Conservation (phyloP, 1,140 invertebrate species). For the Cydia pomonella region DNA sequence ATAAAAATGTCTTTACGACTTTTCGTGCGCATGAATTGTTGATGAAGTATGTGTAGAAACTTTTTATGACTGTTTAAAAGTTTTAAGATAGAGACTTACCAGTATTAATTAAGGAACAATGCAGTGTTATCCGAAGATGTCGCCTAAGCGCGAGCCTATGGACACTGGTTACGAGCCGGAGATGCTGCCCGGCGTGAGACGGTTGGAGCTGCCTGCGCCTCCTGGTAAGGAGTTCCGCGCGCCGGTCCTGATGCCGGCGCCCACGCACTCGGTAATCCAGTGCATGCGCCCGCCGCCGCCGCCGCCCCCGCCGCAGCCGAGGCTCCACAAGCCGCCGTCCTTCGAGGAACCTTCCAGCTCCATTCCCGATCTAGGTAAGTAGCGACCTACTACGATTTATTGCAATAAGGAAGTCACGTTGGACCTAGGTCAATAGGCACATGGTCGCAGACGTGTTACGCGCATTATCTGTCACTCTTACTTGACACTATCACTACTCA, state of each 20-base stretch:
- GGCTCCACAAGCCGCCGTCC: slow-evolving; percentile 64
- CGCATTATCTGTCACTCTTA: slow-evolving; percentile 22
- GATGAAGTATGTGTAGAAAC: slow-evolving; percentile 41
- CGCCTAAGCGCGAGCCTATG: slow-evolving; percentile 67
- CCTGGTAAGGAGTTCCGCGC: slow-evolving; percentile 76
- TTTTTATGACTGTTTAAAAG: slow-evolving; percentile 40
- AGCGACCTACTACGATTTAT: slow-evolving; percentile 26
- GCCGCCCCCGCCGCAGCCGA: slow-evolving; percentile 79
- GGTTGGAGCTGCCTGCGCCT: slow-evolving; percentile 75
- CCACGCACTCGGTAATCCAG: slow-evolving; percentile 77
- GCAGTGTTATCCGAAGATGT: slow-evolving; percentile 74
- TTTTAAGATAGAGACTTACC: slow-evolving; percentile 35
- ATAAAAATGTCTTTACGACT: slow-evolving; percentile 44
- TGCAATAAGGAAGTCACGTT: slow-evolving; percentile 19
- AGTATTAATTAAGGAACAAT: slow-evolving; percentile 54
- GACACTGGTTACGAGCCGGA: slow-evolving; percentile 64
- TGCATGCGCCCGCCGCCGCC: slow-evolving; percentile 82
- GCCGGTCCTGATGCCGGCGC: slow-evolving; percentile 62
- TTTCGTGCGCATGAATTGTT: slow-evolving; percentile 47
- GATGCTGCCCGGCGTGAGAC: slow-evolving; percentile 63
- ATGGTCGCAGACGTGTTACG: slow-evolving; percentile 5
- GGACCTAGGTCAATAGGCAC: slow-evolving; percentile 26
- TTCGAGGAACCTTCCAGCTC: slow-evolving; percentile 91
- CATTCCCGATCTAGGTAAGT: slow-evolving; percentile 91
- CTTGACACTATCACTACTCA: neutral